Evolutionary conservation across 2,888 invertebrate species (phyloP).

Genomic region (Drosophila nr. perissopoda): DNA sequence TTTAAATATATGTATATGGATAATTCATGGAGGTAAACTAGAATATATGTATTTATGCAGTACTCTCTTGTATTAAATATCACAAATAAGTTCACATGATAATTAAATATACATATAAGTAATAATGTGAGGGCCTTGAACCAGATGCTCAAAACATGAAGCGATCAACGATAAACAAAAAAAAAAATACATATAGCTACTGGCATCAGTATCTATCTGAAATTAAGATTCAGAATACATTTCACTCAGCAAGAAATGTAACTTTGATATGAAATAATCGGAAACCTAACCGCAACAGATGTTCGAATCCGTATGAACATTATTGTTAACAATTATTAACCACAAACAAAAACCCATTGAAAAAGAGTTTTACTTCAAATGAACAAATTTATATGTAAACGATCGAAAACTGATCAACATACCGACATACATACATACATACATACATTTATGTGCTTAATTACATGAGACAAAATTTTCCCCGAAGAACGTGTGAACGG

Average conservation of each 20-base stretch:
- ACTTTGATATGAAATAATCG: not conserved
- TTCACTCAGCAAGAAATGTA: not conserved
- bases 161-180: no score
- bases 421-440: constrained; percentile 29
- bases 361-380: constrained; percentile 37
- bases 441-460: constrained; percentile 10
- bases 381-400: constrained; percentile 66
- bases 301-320: constrained; percentile 10
- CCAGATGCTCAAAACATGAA: no score
- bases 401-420: constrained; percentile 64
- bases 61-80: no score
- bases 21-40: no score
- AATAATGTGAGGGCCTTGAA: no score
- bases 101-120: no score
- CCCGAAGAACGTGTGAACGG: constrained; percentile 55
- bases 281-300: constrained; percentile 17
- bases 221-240: not conserved
- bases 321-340: constrained; percentile 28
- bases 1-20: no score
- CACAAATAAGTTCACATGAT: no score
- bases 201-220: not conserved
- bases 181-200: not conserved
- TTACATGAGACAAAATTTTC: constrained; percentile 44
- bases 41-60: no score
- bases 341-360: constrained; percentile 3